Percentiles rank a stretch among this genome's conserved stretches.
phyloP scores from a whole-genome alignment of 2,888 invertebrate genomes.

The Merodon equestris region DNA sequence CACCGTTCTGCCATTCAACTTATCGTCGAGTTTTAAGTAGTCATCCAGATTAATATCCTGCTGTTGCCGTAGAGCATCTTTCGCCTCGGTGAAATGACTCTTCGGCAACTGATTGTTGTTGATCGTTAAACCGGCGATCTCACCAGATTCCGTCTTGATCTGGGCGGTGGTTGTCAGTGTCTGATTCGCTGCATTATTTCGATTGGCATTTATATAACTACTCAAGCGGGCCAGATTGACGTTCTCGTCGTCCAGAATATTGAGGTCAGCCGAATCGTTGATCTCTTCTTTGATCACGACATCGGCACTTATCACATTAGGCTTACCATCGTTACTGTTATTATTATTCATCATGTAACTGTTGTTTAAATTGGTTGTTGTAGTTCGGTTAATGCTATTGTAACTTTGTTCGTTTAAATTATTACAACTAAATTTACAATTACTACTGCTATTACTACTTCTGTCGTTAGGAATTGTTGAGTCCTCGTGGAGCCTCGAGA shows the following conservation, averaged over 20 bases:
- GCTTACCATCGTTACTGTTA: slow-evolving; percentile 75
- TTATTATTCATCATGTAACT: slow-evolving; percentile 62
- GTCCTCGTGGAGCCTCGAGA: slow-evolving; percentile 43
- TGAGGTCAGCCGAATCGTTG: slow-evolving; percentile 71
- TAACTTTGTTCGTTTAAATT: slow-evolving; percentile 68
- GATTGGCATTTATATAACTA: slow-evolving; percentile 73
- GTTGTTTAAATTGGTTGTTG: slow-evolving; percentile 69
- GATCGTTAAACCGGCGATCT: slow-evolving; percentile 47
- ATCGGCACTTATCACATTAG: slow-evolving; percentile 79
- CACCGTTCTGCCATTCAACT: slow-evolving; percentile 25
- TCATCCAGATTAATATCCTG: slow-evolving; percentile 36
- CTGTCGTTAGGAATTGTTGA: slow-evolving; percentile 58
- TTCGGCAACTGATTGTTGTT: slow-evolving; percentile 65
- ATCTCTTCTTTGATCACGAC: slow-evolving; percentile 75
- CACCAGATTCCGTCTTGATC: slow-evolving; percentile 45
- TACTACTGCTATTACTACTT: slow-evolving; percentile 60
- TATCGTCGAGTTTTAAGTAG: slow-evolving; percentile 34
- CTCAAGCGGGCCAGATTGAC: slow-evolving; percentile 78
- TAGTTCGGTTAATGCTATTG: slow-evolving; percentile 72
- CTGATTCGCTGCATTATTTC: slow-evolving; percentile 61
- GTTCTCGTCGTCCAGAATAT: slow-evolving; percentile 76
- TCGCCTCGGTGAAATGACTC: slow-evolving; percentile 64
- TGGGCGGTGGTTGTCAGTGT: slow-evolving; percentile 30
- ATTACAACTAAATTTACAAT: slow-evolving; percentile 69
- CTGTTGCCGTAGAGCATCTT: slow-evolving; percentile 48